Evolutionary conservation across 2,888 invertebrate genomes (phyloP).

Genomic region (Macrophya annulata): DNA sequence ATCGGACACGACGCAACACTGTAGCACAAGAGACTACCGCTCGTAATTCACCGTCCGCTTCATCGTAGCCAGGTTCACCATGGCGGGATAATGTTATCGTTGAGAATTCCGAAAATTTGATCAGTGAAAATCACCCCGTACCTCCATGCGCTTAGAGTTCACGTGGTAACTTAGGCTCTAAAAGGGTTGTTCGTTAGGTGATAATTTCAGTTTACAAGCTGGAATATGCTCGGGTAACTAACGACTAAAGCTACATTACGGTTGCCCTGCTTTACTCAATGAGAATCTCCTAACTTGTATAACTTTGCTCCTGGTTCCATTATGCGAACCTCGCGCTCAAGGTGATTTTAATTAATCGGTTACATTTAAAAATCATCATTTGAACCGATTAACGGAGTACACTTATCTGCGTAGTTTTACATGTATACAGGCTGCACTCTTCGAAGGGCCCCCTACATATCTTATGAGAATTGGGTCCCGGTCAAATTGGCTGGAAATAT

Average conservation of each 20-base stretch:
- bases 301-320: background rate
- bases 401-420: background rate
- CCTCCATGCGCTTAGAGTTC: background rate
- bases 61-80: background rate
- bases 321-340: background rate
- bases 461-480: no score
- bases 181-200: conserved; percentile 24
- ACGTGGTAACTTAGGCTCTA: background rate
- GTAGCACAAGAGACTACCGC: background rate
- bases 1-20: background rate
- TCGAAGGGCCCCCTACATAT: no score
- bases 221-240: background rate
- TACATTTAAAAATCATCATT: background rate
- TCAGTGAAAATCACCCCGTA: background rate
- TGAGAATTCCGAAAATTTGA: background rate
- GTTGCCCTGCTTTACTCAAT: conserved; percentile 9
- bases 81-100: conserved; percentile 1
- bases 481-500: no score
- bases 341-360: background rate
- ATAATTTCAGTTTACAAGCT: conserved; percentile 24
- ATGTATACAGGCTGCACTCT: background rate
- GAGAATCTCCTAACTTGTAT: background rate
- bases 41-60: background rate
- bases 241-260: conserved; percentile 17
- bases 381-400: background rate